Percentiles rank a stretch among this genome's conserved stretches.
These are phyloP conservation scores for Odocoileus virginianus DNA, from an alignment of 2,113 vertebrate species.

Conservation along the genomic window DNA sequence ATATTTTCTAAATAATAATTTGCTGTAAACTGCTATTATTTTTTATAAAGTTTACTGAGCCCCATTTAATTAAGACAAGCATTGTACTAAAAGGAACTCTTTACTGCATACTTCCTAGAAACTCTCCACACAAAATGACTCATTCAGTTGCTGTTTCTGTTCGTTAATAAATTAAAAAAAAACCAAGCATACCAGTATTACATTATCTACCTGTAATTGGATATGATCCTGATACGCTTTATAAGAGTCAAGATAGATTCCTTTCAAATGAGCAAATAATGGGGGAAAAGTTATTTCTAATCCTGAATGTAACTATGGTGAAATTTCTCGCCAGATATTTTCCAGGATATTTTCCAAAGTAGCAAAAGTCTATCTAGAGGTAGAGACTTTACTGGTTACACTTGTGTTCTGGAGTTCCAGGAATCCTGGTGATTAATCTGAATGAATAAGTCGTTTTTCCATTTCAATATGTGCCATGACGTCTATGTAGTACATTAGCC, in stretches of 20 bases:
- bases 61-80: constrained; percentile 13
- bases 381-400: neutral
- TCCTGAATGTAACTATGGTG: constrained; percentile 19
- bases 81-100: constrained; percentile 2
- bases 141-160: constrained; percentile 27
- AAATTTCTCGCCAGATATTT: constrained; percentile 42
- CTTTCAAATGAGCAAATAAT: constrained; percentile 22
- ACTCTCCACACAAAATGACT: neutral
- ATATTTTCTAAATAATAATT: constrained; percentile 43
- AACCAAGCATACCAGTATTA: neutral
- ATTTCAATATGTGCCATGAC: constrained; percentile 1
- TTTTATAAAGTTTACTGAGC: neutral
- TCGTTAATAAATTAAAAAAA: neutral
- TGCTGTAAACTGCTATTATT: neutral
- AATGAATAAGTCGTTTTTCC: constrained; percentile 47
- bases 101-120: constrained; percentile 8
- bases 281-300: neutral
- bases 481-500: neutral
- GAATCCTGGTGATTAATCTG: constrained; percentile 51
- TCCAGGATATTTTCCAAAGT: constrained; percentile 35
- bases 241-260: neutral
- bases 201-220: neutral
- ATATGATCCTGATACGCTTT: neutral
- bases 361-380: neutral
- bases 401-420: constrained; percentile 35